Evolutionary conservation across 2,113 vertebrate species (phyloP).

Genomic region (pig (Sus scrofa)): DNA sequence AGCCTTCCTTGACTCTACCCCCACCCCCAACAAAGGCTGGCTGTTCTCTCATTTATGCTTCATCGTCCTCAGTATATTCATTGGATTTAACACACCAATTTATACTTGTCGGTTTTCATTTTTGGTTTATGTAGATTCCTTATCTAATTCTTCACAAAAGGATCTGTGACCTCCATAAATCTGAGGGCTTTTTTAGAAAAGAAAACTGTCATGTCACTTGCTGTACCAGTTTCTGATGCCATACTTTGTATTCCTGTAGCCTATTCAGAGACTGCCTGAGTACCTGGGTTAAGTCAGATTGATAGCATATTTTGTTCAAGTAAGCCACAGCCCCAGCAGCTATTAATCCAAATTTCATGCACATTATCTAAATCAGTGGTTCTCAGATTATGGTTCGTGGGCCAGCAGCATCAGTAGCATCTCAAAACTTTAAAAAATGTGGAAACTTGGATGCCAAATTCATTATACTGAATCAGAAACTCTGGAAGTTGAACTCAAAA

Average conservation of each 20-base stretch:
- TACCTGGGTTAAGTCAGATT: neutral
- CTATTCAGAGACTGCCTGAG: neutral
- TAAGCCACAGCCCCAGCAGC: neutral
- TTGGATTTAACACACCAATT: neutral
- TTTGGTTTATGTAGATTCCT: neutral
- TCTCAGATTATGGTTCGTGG: neutral
- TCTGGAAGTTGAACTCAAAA: neutral
- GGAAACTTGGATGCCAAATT: neutral
- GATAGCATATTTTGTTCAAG: slow-evolving; percentile 14
- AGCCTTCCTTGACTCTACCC: neutral
- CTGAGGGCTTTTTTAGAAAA: neutral
- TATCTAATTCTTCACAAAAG: neutral
- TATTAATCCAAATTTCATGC: slow-evolving; percentile 40
- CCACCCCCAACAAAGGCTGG: neutral
- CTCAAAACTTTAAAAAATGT: neutral
- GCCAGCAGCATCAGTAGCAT: neutral
- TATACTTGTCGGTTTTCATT: neutral
- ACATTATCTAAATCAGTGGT: neutral
- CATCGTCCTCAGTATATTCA: neutral
- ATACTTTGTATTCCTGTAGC: neutral
- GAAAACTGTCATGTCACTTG: neutral
- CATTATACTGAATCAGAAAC: neutral
- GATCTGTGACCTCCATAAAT: neutral
- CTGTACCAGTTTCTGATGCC: neutral
- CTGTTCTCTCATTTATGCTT: neutral